A percentile compares a stretch with the other conserved stretches of the same genome.
Conservation (phyloP, 2,888 invertebrate species). For the Orthosia gothica region DNA sequence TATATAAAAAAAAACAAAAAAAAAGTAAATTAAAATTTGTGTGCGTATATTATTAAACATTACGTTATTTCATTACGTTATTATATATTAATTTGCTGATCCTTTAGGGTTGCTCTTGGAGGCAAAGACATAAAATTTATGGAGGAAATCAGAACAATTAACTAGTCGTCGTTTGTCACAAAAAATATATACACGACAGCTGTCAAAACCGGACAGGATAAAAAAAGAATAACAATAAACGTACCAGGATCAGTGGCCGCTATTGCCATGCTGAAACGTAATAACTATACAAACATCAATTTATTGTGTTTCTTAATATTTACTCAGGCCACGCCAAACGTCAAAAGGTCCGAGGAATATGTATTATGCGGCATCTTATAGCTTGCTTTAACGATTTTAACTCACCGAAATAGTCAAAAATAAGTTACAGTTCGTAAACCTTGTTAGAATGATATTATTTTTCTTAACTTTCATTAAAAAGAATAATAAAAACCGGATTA, state of each 20-base stretch:
- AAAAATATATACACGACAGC: too few species aligned
- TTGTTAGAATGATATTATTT: too few species aligned
- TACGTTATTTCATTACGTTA: too few species aligned
- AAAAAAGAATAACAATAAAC: background rate
- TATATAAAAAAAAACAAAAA: too few species aligned
- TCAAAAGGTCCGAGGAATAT: background rate
- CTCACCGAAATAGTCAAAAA: background rate
- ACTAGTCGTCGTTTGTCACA: background rate
- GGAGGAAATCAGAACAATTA: background rate
- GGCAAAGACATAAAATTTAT: too few species aligned
- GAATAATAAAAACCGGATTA: too few species aligned
- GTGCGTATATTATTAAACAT: too few species aligned
- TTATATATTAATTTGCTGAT: too few species aligned
- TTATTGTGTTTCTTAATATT: background rate
- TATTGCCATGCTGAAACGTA: background rate
- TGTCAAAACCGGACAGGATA: too few species aligned
- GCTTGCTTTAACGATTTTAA: slow-evolving; percentile 6
- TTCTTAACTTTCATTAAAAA: too few species aligned
- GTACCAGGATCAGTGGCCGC: background rate
- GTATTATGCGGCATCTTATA: background rate
- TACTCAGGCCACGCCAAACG: background rate
- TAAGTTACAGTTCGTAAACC: background rate
- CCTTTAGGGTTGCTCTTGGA: too few species aligned
- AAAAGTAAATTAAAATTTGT: too few species aligned
- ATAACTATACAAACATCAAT: background rate